Base-by-base conservation (phyloP, 2,888 invertebrate species). In the Saturnia japonica region DNA sequence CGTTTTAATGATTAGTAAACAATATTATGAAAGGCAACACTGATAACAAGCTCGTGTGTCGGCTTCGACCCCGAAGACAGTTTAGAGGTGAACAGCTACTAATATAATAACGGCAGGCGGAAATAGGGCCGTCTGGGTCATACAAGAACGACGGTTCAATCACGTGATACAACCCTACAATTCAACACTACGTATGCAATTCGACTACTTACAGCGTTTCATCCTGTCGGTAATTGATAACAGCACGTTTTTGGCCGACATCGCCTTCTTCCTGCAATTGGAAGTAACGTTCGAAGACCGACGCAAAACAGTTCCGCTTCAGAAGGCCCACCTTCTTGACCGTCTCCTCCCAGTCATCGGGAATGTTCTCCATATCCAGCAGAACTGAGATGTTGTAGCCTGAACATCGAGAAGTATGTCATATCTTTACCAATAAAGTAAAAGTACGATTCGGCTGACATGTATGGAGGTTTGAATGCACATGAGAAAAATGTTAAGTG, bases 221-320 rank as follows among this genome's bases (percentile, higher is more conserved):
- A 95, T 99, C 99, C 89, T 98, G 99, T 82, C 99, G 96, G 91
- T 99, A 99, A 93, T 99, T 98, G 89, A 99, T 99, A 77, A 99
- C 99, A 72, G 99, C 99, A 80, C 98, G 95, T 91, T 98, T 97
- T 82, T 98, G 97, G 43, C 97, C 97, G 82, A 97, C 97, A 84
- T 97, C 97, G 1, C 98, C 99, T 80, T 97, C 96, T 88, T 99
- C 98, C 84, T 99, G 99, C 91, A 98, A 98, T 88, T 99, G 97
- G 93, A 99, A 99, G 95, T 99, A 99, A 88, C 99, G 99, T 91
- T 99, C 99, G 94, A 99, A 99, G 73, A 99, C 99, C 22, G 99
- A 99, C 67, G 99, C 99, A 93, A 99, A 99, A 94, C 99, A 99
- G 94, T 99, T 98, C 84, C 99, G 96, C 93, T 99, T 99, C 75